Percentiles rank a stretch among this genome's conserved stretches.
Conservation (phyloP, 2,888 invertebrate genomes). For the Oeneis ivallda region DNA sequence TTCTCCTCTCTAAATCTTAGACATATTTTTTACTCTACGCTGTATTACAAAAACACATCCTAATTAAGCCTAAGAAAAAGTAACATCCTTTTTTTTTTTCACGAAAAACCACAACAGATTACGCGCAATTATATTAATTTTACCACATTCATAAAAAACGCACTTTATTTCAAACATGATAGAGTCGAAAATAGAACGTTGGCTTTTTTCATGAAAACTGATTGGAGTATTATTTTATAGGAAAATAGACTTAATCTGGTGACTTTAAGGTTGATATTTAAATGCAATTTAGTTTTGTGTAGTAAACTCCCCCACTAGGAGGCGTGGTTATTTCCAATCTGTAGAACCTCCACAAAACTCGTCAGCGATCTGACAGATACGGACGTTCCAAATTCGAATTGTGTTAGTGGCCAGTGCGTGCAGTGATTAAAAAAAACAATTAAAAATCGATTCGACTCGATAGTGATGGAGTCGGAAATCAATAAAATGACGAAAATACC, state of each 20-base stretch:
- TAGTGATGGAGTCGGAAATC: slow-evolving; percentile 71
- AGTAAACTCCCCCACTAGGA: slow-evolving; percentile 41
- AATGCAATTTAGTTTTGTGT: not conserved
- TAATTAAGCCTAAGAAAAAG: slow-evolving; percentile 23
- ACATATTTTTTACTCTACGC: not conserved
- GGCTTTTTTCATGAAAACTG: slow-evolving; percentile 11
- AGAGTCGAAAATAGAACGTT: slow-evolving; percentile 4
- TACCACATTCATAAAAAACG: not conserved
- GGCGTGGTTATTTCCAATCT: slow-evolving; percentile 43
- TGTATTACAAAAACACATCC: not conserved
- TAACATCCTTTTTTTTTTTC: slow-evolving; percentile 37
- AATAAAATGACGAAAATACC: slow-evolving; percentile 75
- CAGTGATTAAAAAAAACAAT: slow-evolving; percentile 28
- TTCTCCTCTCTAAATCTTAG: no score
- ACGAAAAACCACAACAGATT: slow-evolving; percentile 45
- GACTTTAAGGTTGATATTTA: slow-evolving; percentile 21
- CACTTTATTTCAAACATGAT: not conserved
- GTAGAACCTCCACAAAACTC: slow-evolving; percentile 40
- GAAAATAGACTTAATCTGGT: slow-evolving; percentile 14
- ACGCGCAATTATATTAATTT: slow-evolving; percentile 41
- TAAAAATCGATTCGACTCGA: slow-evolving; percentile 21
- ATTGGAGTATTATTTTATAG: not conserved
- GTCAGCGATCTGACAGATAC: slow-evolving; percentile 41
- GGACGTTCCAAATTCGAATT: slow-evolving; percentile 43
- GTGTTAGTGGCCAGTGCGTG: slow-evolving; percentile 46